Conservation (phyloP, 2,888 invertebrate species). For the Nipponacmea schrenckii region DNA sequence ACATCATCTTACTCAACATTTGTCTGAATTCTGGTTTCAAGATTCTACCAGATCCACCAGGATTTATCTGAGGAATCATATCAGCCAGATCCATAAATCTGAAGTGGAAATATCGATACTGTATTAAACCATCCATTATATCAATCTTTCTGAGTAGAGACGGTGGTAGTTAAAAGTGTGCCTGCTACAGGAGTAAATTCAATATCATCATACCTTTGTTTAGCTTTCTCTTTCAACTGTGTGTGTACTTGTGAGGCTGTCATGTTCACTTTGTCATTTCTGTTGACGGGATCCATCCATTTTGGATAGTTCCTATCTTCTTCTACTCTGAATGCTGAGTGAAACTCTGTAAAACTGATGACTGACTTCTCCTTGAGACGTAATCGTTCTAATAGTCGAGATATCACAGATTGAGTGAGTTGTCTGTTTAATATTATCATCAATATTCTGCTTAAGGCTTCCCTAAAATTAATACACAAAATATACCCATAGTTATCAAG, state of each 20-base stretch:
- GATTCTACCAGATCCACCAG: slow-evolving; percentile 60
- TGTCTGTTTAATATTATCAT: slow-evolving; percentile 55
- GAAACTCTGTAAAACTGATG: slow-evolving; percentile 63
- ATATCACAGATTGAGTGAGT: slow-evolving; percentile 49
- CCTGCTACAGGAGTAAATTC: no score
- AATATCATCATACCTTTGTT: slow-evolving; percentile 52
- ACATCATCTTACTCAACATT: slow-evolving; percentile 60
- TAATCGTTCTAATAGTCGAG: slow-evolving; percentile 55
- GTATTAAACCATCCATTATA: not conserved
- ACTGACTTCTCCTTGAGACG: slow-evolving; percentile 53
- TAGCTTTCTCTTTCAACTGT: slow-evolving; percentile 63
- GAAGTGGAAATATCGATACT: not conserved
- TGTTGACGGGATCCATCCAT: slow-evolving; percentile 65
- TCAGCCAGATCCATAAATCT: slow-evolving; percentile 63
- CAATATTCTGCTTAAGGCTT: slow-evolving; percentile 61
- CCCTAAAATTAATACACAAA: slow-evolving; percentile 43
- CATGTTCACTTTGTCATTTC: slow-evolving; percentile 55
- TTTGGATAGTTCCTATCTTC: slow-evolving; percentile 55
- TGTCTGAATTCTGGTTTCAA: slow-evolving; percentile 63
- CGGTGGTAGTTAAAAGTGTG: no score
- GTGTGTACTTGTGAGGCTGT: slow-evolving; percentile 60
- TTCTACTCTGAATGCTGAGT: slow-evolving; percentile 53
- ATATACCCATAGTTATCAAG: not conserved
- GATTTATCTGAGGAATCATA: slow-evolving; percentile 62
- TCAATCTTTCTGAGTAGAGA: not conserved